These are phyloP conservation scores for Carettochelys insculpta DNA, from an alignment of 2,113 vertebrate species.

Conservation along the genomic window DNA sequence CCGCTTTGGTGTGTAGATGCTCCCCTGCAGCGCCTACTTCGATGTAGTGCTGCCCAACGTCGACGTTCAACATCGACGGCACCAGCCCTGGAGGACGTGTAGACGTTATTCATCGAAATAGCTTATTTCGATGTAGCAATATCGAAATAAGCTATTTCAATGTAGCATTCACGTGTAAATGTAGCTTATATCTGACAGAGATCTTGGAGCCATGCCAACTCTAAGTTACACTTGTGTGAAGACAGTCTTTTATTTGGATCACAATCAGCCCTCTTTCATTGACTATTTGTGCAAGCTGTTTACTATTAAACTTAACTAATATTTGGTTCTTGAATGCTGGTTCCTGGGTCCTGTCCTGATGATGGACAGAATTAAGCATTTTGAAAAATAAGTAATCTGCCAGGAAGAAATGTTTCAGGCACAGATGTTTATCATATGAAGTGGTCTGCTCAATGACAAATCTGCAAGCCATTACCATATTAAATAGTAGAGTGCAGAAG, in stretches of 20 bases:
- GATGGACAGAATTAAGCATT: background rate
- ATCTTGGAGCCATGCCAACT: background rate
- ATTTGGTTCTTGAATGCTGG: background rate
- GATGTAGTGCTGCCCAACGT: too few relatives aligned
- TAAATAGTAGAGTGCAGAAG: background rate
- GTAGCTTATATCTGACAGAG: too few relatives aligned
- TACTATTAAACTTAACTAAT: background rate
- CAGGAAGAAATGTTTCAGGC: background rate
- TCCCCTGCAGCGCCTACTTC: too few relatives aligned
- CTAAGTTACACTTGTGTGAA: background rate
- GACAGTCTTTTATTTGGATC: background rate
- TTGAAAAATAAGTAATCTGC: background rate
- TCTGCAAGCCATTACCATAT: fast-evolving
- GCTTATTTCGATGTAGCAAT: too few relatives aligned
- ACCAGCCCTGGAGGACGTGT: too few relatives aligned
- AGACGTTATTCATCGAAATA: too few relatives aligned
- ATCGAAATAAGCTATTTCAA: too few relatives aligned
- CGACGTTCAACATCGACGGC: too few relatives aligned
- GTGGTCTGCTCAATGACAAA: fast-evolving
- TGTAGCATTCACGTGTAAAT: too few relatives aligned
- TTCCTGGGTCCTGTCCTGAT: background rate
- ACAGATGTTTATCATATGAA: background rate
- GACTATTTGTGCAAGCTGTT: background rate
- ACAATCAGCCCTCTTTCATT: background rate
- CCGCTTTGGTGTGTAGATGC: too few relatives aligned